Percentiles rank a stretch among this genome's conserved stretches.
Conservation (phyloP, 2,113 vertebrate species). For the Scophthalmus maximus region DNA sequence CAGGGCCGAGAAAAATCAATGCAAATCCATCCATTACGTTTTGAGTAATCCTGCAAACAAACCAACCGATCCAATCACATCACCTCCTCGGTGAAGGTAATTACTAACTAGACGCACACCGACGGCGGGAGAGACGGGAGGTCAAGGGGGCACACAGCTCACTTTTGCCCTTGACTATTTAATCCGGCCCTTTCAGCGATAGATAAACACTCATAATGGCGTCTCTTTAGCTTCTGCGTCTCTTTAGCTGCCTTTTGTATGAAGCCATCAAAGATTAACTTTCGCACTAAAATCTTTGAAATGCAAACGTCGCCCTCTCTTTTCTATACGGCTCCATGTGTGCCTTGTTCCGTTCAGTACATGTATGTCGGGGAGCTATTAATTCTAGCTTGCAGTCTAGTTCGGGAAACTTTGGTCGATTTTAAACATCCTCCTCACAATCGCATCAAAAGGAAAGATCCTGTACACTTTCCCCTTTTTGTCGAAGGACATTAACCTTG, state of each 20-base stretch:
- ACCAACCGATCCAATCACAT: too few species aligned
- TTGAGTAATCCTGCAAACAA: too few species aligned
- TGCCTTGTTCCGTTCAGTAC: not conserved
- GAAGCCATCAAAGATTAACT: not conserved
- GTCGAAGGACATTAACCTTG: conserved; percentile 9
- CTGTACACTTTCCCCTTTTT: not conserved
- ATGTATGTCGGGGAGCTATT: conserved; percentile 6
- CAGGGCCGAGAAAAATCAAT: too few species aligned
- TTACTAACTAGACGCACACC: too few species aligned
- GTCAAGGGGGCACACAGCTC: not conserved
- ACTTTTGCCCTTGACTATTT: not conserved
- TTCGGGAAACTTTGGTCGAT: not conserved
- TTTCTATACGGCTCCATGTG: not conserved
- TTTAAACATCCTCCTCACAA: not conserved
- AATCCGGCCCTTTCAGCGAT: not conserved
- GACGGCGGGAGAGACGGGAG: not conserved
- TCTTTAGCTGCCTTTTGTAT: not conserved
- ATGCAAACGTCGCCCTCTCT: not conserved
- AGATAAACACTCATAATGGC: not conserved
- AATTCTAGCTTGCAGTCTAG: not conserved
- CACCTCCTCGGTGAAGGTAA: too few species aligned
- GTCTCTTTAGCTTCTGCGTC: not conserved
- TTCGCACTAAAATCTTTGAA: not conserved
- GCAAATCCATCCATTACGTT: too few species aligned
- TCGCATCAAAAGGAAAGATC: not conserved